These are phyloP conservation scores for Anableps anableps DNA, from an alignment of 2,797 vertebrate genomes.

Conservation along the genomic window DNA sequence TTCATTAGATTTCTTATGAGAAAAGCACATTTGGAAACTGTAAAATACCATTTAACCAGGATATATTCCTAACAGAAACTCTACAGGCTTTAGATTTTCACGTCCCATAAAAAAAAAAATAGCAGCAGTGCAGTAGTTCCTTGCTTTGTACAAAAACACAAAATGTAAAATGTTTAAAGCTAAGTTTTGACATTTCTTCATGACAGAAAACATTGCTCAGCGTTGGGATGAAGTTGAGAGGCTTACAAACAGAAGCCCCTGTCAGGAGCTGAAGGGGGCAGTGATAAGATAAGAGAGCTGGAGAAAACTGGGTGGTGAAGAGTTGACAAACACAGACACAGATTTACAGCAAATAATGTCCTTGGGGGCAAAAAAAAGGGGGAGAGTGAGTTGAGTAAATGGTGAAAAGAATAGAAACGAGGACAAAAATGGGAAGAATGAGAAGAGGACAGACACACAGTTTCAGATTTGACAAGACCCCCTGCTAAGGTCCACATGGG, in stretches of 20 bases:
- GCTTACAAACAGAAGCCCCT: conserved; percentile 37
- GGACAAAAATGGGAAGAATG: conserved; percentile 37
- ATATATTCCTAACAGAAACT: not conserved
- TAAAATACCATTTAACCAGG: not conserved
- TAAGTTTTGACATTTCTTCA: not conserved
- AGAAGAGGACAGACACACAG: conserved; percentile 47
- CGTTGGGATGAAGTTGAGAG: conserved; percentile 17
- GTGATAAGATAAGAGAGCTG: conserved; percentile 12
- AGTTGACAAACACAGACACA: conserved; percentile 42
- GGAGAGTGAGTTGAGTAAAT: conserved; percentile 14
- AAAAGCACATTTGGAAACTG: not conserved
- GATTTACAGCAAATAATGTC: conserved; percentile 47
- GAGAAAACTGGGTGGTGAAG: not conserved
- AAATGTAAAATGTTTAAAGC: not conserved
- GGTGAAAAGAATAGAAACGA: conserved; percentile 17
- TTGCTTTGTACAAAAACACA: conserved; percentile 16
- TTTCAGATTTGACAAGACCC: conserved; percentile 45
- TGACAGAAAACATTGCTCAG: conserved; percentile 33
- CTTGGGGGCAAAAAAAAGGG: conserved; percentile 22
- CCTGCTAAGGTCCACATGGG: conserved; percentile 42
- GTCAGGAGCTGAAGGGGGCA: conserved; percentile 24
- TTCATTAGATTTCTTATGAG: not conserved
- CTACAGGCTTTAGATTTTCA: not conserved
- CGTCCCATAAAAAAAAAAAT: not conserved
- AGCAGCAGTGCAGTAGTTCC: not conserved